A percentile compares a stretch with the other conserved stretches of the same genome.
Conservation (phyloP, 2,888 invertebrate species). For the Clostera curtula region DNA sequence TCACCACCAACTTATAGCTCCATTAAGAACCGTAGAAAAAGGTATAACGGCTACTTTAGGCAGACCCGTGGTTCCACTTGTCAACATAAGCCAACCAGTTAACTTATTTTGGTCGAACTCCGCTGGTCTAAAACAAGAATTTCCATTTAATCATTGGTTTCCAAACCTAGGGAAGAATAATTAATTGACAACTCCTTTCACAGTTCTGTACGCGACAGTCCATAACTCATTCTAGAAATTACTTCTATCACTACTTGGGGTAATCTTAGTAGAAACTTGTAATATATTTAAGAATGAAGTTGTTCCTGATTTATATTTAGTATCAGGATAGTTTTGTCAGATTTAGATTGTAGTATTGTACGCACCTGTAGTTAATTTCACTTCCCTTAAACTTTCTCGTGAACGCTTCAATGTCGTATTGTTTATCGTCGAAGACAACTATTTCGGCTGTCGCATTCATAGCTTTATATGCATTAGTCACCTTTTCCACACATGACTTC, state of each 20-base stretch:
- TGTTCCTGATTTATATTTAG: too few relatives aligned
- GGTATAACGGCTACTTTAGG: conserved; percentile 38
- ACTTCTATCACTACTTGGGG: too few relatives aligned
- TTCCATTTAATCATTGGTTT: too few relatives aligned
- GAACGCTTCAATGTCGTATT: conserved; percentile 27
- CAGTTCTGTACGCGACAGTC: too few relatives aligned
- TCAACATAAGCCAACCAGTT: conserved; percentile 37
- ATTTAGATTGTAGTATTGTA: too few relatives aligned
- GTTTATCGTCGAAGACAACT: conserved; percentile 31
- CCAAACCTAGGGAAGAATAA: too few relatives aligned
- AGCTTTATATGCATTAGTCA: conserved; percentile 22
- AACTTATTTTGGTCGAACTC: conserved; percentile 31
- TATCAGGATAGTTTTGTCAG: too few relatives aligned
- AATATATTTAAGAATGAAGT: too few relatives aligned
- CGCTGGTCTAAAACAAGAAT: conserved; percentile 35
- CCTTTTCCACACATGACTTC: conserved; percentile 24
- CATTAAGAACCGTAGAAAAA: conserved; percentile 29
- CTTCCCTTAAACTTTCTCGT: conserved; percentile 29
- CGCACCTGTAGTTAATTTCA: conserved; percentile 31
- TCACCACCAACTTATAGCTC: conserved; percentile 35
- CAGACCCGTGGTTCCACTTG: conserved; percentile 42
- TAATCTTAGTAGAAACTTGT: too few relatives aligned
- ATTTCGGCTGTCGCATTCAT: conserved; percentile 20
- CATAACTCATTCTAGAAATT: too few relatives aligned
- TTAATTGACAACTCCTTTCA: too few relatives aligned